These are phyloP conservation scores for Cygnus atratus DNA, from an alignment of 2,113 vertebrate species.

Conservation along the genomic window DNA sequence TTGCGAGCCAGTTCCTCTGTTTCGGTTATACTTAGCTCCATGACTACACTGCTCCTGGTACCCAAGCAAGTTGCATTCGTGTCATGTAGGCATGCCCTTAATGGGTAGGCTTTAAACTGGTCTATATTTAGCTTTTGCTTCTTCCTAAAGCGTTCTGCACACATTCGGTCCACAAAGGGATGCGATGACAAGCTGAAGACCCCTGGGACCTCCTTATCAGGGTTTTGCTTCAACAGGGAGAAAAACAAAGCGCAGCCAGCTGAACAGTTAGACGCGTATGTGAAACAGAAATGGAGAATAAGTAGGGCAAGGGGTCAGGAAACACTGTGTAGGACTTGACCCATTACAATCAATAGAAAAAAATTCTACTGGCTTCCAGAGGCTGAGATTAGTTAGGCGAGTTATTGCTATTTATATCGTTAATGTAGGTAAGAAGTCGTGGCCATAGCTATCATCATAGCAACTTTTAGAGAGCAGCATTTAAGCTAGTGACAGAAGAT, in stretches of 20 bases:
- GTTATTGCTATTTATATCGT: conserved; percentile 40
- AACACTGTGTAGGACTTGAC: conserved; percentile 17
- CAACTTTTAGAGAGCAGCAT: conserved; percentile 1
- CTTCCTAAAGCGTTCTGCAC: background rate
- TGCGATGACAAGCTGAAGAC: conserved; percentile 1
- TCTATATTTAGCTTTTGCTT: conserved; percentile 57
- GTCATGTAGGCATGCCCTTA: conserved; percentile 52
- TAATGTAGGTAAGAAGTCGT: conserved; percentile 16
- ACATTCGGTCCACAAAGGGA: background rate
- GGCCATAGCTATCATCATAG: background rate
- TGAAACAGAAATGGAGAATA: background rate
- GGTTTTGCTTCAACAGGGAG: background rate
- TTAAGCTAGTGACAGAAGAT: background rate
- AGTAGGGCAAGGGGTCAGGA: conserved; percentile 49
- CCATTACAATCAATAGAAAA: conserved; percentile 21
- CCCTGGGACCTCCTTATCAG: conserved; percentile 27
- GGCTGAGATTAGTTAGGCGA: conserved; percentile 32
- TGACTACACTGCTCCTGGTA: conserved; percentile 7
- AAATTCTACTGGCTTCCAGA: conserved; percentile 48
- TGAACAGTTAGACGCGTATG: background rate
- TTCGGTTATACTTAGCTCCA: conserved; percentile 34
- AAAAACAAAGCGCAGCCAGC: background rate
- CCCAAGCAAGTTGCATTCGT: conserved; percentile 2
- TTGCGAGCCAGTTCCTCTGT: conserved; percentile 39
- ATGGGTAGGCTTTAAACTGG: conserved; percentile 47